phyloP scores from a whole-genome alignment of 1,140 invertebrate species.

The Formica selysi region DNA sequence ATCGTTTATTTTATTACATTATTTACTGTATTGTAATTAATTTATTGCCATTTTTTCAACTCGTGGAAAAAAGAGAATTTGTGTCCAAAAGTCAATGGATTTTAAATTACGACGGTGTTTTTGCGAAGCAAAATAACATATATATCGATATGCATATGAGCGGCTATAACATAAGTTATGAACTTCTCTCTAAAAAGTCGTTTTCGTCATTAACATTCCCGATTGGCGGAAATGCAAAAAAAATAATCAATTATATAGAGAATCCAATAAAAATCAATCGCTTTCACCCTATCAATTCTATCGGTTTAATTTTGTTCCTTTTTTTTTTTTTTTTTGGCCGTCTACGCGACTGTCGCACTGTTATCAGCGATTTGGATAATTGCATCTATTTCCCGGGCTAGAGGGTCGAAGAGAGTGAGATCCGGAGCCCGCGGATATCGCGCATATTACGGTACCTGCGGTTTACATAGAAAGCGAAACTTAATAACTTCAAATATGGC shows the following conservation, averaged over 20 bases:
- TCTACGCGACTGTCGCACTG: neutral
- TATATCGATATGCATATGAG: neutral
- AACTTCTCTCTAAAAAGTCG: neutral
- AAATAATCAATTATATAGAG: neutral
- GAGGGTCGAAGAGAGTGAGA: neutral
- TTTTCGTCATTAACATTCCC: neutral
- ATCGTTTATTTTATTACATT: neutral
- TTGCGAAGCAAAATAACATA: neutral
- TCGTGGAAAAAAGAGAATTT: neutral
- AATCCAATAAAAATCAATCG: slow-evolving; percentile 22
- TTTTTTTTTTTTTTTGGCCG: neutral
- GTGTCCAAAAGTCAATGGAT: neutral
- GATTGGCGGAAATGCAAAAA: neutral
- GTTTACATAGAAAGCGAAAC: slow-evolving; percentile 73
- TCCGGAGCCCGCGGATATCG: neutral
- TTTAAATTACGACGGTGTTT: neutral
- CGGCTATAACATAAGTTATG: no score
- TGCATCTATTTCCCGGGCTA: neutral
- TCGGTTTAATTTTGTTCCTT: neutral
- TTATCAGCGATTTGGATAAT: neutral
- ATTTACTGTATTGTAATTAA: neutral
- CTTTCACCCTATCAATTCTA: slow-evolving; percentile 28
- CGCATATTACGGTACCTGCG: neutral
- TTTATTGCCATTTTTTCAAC: neutral
- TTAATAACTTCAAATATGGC: slow-evolving; percentile 48